These are phyloP conservation scores for Chrysopilus asiliformis DNA, from an alignment of 2,888 invertebrate genomes.

Conservation along the genomic window DNA sequence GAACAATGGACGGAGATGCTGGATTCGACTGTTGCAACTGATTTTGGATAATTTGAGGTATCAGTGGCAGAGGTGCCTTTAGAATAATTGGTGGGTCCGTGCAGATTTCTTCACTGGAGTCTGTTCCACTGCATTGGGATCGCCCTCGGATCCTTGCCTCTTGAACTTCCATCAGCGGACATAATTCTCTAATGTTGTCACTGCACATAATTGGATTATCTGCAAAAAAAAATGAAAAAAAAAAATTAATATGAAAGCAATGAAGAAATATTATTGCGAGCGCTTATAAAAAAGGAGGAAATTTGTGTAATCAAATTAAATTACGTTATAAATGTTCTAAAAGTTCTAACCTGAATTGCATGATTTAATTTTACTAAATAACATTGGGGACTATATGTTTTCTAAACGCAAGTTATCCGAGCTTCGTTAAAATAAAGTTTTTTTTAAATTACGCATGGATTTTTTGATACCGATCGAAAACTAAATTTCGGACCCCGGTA, in stretches of 20 bases:
- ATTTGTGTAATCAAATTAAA: too few relatives aligned
- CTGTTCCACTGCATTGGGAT: constrained; percentile 39
- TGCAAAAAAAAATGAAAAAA: constrained; percentile 29
- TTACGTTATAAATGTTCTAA: too few relatives aligned
- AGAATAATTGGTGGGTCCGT: constrained; percentile 27
- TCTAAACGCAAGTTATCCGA: too few relatives aligned
- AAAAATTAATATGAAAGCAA: constrained; percentile 4
- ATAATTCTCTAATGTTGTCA: constrained; percentile 54
- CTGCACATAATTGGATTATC: constrained; percentile 74
- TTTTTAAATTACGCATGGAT: too few relatives aligned
- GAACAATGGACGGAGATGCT: constrained; percentile 20
- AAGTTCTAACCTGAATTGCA: too few relatives aligned
- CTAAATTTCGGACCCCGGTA: too few relatives aligned
- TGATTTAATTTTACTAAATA: too few relatives aligned
- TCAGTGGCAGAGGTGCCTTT: constrained; percentile 20
- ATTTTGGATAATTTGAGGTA: constrained; percentile 17
- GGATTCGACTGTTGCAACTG: constrained; percentile 11
- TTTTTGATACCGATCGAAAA: too few relatives aligned
- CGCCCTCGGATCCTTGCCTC: constrained; percentile 60
- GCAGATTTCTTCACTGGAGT: constrained; percentile 32
- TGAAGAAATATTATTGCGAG: too few relatives aligned
- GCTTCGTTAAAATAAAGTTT: too few relatives aligned
- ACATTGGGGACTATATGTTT: too few relatives aligned
- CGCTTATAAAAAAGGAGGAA: too few relatives aligned
- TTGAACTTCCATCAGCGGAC: constrained; percentile 52